A percentile compares a stretch with the other conserved stretches of the same genome.
phyloP scores from a whole-genome alignment of 2,113 vertebrate species.

The Poicephalus meyeri region DNA sequence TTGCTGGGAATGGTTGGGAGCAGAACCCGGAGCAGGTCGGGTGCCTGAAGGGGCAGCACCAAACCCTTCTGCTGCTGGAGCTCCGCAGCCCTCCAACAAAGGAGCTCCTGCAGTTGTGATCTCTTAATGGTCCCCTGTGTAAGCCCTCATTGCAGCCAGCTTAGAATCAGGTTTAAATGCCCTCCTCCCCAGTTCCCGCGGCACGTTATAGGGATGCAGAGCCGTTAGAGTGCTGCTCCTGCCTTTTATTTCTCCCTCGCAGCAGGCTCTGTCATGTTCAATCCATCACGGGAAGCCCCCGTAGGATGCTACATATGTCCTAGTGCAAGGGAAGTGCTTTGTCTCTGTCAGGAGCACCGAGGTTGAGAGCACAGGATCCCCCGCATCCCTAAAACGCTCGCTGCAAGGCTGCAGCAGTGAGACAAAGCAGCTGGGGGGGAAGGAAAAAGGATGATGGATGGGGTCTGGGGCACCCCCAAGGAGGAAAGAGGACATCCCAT shows the following conservation, averaged over 20 bases:
- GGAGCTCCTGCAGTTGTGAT: not conserved
- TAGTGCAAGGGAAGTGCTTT: not conserved
- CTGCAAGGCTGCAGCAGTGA: not conserved
- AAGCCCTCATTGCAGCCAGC: not conserved
- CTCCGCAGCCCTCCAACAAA: not conserved
- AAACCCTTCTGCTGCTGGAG: not conserved
- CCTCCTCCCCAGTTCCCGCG: not conserved
- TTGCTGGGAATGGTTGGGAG: not conserved
- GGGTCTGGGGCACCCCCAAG: not conserved
- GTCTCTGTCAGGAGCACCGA: not conserved
- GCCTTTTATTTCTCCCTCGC: not conserved
- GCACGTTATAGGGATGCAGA: not conserved
- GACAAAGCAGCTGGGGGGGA: not conserved
- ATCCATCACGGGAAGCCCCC: conserved; percentile 29
- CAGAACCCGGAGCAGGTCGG: fast-evolving
- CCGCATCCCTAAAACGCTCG: fast-evolving
- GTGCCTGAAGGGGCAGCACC: not conserved
- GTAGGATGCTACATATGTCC: not conserved
- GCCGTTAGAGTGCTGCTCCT: not conserved
- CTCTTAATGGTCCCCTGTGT: not conserved
- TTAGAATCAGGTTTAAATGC: not conserved
- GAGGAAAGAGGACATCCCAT: not conserved
- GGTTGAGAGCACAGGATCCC: not conserved
- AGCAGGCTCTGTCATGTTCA: conserved; percentile 5
- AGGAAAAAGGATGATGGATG: not conserved